Conservation (phyloP, 2,888 invertebrate genomes). For the Rugalucina vietnamica region DNA sequence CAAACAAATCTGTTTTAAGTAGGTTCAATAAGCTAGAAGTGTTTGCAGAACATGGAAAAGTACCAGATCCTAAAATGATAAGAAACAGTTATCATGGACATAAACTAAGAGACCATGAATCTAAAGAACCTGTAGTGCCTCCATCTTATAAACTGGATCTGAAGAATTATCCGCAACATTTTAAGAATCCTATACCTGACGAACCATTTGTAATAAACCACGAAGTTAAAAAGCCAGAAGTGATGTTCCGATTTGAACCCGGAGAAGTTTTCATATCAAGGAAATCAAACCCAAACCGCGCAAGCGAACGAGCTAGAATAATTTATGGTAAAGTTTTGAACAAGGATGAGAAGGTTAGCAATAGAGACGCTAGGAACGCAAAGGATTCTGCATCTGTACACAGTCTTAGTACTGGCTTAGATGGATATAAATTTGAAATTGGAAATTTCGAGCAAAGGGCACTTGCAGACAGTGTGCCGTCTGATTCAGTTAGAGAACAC, state of each 20-base stretch:
- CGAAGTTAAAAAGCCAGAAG: slow-evolving; percentile 40
- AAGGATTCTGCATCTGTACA: slow-evolving; percentile 12
- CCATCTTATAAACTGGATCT: slow-evolving; percentile 42
- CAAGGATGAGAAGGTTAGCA: background rate
- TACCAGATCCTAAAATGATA: slow-evolving; percentile 21
- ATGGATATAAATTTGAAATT: slow-evolving; percentile 41
- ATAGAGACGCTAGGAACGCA: background rate
- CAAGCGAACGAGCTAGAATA: slow-evolving; percentile 55
- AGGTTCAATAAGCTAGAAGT: slow-evolving; percentile 61
- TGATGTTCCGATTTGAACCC: slow-evolving; percentile 59
- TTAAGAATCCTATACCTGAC: background rate
- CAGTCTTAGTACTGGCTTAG: slow-evolving; percentile 37
- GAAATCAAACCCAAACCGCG: slow-evolving; percentile 27
- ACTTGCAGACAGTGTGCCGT: slow-evolving; percentile 28
- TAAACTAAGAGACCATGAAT: slow-evolving; percentile 8
- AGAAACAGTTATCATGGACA: slow-evolving; percentile 30
- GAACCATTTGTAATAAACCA: background rate
- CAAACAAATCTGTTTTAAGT: slow-evolving; percentile 51
- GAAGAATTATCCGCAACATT: slow-evolving; percentile 31
- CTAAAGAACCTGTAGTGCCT: background rate
- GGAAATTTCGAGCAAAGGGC: slow-evolving; percentile 43
- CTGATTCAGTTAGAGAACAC: slow-evolving; percentile 24
- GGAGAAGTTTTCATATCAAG: slow-evolving; percentile 53
- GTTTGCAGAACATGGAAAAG: slow-evolving; percentile 47
- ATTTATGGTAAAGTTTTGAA: slow-evolving; percentile 57